Evolutionary conservation across 2,113 vertebrate species (phyloP), one percentile per base, ranked within the genome.

Genomic region (Rana temporaria): DNA sequence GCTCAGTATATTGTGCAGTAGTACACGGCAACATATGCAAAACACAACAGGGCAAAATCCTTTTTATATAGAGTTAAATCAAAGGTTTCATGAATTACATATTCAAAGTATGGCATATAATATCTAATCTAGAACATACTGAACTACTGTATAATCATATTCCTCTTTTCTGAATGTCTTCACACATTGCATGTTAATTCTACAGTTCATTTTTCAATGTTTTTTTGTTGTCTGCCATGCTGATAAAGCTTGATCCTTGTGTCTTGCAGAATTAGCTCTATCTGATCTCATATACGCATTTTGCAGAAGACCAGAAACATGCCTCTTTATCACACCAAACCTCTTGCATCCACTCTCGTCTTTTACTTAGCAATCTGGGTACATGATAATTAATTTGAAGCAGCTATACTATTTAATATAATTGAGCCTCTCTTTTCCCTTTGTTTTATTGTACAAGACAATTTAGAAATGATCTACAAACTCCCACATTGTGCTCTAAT

Each of bases 401-500:
- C 19, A 62, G 72, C 56, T 22, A 62, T 22, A 55, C 76, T 56
- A 55, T 78, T 78, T 78, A 78, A 67, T 48, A 66, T 67, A 53
- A 65, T 55, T 22, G 24, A 78, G 76, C 17, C 19, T 78, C 65
- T 78, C 14, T 65, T 11, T 67, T 55, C 6, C 12, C 62, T 55
- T 66, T 55, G 24, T 68, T 79, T 79, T 59, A 68, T 68, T 79
- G 42, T 15, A 73, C 64, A 77, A 84, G 72, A 53, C 17, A 76
- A 7, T 62, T 81, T 64, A 66, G n/a, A 85, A 88, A 71, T 55
- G 79, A 71, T 71, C 60, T 73, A 42, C 81, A 73, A 42, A 53
- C 64, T 66, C 67, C 56, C 74, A 81, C 72, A 66, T 53, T 38
- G 53, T 32, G 65, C 82, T 62, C 76, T 86, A 84, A 82, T 82